Conservation (phyloP, 2,113 vertebrate species). For the Cyprichromis sp. region DNA sequence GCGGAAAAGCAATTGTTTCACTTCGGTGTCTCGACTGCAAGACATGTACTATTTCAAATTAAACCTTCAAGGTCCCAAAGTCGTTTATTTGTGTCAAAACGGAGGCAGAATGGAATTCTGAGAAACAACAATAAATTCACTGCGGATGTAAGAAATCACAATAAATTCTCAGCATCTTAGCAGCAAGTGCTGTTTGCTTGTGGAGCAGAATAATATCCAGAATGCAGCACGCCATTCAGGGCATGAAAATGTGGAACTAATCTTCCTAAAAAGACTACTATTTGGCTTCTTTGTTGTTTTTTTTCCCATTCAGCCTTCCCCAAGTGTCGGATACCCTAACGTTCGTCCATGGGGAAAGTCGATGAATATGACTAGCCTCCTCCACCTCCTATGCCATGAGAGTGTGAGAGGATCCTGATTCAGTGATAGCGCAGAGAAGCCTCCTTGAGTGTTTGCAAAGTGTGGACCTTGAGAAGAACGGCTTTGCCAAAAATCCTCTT, state of each 20-base stretch:
- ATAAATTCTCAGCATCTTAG: slow-evolving; percentile 60
- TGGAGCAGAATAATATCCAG: slow-evolving; percentile 59
- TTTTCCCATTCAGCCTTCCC: slow-evolving; percentile 25
- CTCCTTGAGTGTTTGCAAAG: slow-evolving; percentile 56
- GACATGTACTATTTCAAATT: slow-evolving; percentile 71
- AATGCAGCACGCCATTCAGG: slow-evolving; percentile 57
- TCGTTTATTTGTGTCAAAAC: slow-evolving; percentile 71
- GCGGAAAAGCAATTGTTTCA: slow-evolving; percentile 73
- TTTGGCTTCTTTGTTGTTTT: slow-evolving; percentile 47
- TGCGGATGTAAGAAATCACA: slow-evolving; percentile 66
- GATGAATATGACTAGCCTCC: slow-evolving; percentile 16
- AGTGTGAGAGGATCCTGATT: slow-evolving; percentile 41
- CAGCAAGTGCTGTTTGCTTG: slow-evolving; percentile 53
- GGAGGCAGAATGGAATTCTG: slow-evolving; percentile 57
- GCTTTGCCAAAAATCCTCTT: slow-evolving; percentile 67
- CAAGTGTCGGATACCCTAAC: slow-evolving; percentile 35
- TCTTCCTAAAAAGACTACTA: slow-evolving; percentile 56
- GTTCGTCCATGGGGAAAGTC: slow-evolving; percentile 40
- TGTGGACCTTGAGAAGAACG: slow-evolving; percentile 63
- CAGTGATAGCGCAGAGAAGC: slow-evolving; percentile 38
- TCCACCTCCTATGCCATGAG: slow-evolving; percentile 20
- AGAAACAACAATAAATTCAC: slow-evolving; percentile 70
- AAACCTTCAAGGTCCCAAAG: slow-evolving; percentile 74
- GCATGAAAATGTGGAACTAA: slow-evolving; percentile 70
- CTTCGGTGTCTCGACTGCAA: slow-evolving; percentile 54